These are phyloP conservation scores for Diphyllodes magnificus DNA, from an alignment of 2,113 vertebrate species.

Conservation along the genomic window DNA sequence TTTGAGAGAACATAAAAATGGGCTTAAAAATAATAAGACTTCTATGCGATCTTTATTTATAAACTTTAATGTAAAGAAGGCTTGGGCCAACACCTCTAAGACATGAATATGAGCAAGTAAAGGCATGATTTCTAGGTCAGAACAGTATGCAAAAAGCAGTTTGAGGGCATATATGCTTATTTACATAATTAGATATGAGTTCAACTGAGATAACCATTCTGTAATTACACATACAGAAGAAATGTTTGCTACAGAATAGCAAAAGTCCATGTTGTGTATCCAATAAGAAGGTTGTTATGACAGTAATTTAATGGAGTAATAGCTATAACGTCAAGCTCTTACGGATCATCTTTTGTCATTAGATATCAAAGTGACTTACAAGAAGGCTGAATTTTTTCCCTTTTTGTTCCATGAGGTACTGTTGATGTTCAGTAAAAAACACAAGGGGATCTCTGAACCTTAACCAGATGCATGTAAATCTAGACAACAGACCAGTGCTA, in stretches of 20 bases:
- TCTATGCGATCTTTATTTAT: background rate
- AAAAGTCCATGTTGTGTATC: background rate
- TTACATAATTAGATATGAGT: slow-evolving; percentile 40
- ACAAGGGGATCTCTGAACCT: background rate
- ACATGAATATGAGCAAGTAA: background rate
- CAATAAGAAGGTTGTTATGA: background rate
- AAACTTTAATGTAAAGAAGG: background rate
- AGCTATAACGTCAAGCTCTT: background rate
- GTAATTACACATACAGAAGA: background rate
- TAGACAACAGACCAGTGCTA: background rate
- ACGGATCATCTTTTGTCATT: background rate
- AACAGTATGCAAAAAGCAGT: background rate
- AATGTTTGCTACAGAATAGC: background rate
- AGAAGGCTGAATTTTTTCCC: background rate
- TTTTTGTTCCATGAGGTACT: background rate
- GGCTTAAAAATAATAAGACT: background rate
- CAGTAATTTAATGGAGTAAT: background rate
- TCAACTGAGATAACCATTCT: slow-evolving; percentile 18
- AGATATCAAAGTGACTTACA: background rate
- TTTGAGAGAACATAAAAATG: background rate
- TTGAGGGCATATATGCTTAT: slow-evolving; percentile 5
- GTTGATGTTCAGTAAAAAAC: background rate
- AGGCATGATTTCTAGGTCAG: background rate
- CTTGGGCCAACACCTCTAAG: background rate
- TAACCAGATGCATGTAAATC: background rate